Percentiles rank a stretch among this genome's conserved stretches.
phyloP scores from a whole-genome alignment of 2,888 invertebrate species.

The Drosophila eohydei region DNA sequence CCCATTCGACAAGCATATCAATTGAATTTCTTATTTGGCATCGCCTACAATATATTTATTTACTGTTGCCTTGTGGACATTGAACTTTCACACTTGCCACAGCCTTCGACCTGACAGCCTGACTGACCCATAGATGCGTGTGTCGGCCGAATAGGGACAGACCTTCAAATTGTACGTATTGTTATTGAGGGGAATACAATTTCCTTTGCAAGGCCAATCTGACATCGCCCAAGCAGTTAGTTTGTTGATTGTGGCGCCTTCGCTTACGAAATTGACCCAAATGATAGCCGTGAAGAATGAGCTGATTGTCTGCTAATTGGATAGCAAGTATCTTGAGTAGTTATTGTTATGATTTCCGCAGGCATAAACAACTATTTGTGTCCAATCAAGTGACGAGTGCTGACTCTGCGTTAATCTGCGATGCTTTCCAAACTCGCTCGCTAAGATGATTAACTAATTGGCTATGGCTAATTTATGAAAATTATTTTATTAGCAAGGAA shows the following conservation, averaged over 20 bases:
- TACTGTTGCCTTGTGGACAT: conserved; percentile 37
- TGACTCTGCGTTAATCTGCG: conserved; percentile 1
- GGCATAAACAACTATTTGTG: conserved; percentile 15
- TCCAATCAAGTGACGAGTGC: conserved; percentile 6
- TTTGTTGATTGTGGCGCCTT: conserved; percentile 41
- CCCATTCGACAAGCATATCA: conserved; percentile 69
- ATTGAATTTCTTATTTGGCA: conserved; percentile 59
- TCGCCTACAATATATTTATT: conserved; percentile 45
- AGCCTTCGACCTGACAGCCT: conserved; percentile 12
- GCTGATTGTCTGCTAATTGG: conserved; percentile 67
- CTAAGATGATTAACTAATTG: neutral
- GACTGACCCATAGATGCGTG: conserved; percentile 51
- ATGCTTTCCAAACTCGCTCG: neutral
- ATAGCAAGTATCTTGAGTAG: conserved; percentile 41
- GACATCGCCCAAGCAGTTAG: conserved; percentile 8
- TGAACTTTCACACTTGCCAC: conserved; percentile 41
- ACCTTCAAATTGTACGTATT: conserved; percentile 63
- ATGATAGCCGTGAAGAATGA: conserved; percentile 49
- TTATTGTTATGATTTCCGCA: conserved; percentile 49
- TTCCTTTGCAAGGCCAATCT: conserved; percentile 4
- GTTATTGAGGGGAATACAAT: conserved; percentile 49
- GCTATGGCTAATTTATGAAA: neutral
- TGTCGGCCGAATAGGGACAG: conserved; percentile 30
- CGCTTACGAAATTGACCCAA: conserved; percentile 51
- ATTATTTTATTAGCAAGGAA: neutral